phyloP scores from a whole-genome alignment of 2,113 vertebrate species.

The Crotophaga sulcirostris region DNA sequence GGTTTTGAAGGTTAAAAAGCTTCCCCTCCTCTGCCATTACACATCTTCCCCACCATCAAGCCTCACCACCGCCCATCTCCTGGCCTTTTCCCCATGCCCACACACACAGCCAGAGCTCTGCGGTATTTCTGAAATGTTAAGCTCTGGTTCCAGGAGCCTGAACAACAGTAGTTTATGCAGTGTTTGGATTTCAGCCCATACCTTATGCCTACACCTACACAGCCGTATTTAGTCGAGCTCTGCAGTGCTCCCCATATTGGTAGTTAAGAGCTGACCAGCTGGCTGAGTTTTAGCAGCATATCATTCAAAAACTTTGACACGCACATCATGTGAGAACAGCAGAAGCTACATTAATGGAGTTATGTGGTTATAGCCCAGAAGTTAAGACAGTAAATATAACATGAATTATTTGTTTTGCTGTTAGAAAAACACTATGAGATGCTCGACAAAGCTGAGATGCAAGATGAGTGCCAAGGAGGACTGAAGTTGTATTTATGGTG shows the following conservation, averaged over 20 bases:
- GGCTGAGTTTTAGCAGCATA: background rate
- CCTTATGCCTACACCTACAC: background rate
- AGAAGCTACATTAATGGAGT: background rate
- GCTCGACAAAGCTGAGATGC: background rate
- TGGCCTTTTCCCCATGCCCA: background rate
- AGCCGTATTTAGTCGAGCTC: background rate
- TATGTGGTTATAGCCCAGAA: background rate
- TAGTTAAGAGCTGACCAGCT: background rate
- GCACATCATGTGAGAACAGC: background rate
- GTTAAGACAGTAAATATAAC: background rate
- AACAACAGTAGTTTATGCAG: background rate
- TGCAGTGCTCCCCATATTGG: background rate
- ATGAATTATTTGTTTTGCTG: background rate
- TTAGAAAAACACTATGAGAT: background rate
- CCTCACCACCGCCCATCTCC: background rate
- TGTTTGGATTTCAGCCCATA: background rate
- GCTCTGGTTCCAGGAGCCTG: background rate
- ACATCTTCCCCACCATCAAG: background rate
- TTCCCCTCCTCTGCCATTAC: background rate
- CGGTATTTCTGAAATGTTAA: background rate
- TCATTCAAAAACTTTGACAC: background rate
- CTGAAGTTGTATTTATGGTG: background rate
- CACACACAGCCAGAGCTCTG: background rate
- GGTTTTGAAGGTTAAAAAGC: background rate
- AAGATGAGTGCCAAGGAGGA: background rate